phyloP scores from a whole-genome alignment of 2,113 vertebrate genomes.

The Clinocottus analis region DNA sequence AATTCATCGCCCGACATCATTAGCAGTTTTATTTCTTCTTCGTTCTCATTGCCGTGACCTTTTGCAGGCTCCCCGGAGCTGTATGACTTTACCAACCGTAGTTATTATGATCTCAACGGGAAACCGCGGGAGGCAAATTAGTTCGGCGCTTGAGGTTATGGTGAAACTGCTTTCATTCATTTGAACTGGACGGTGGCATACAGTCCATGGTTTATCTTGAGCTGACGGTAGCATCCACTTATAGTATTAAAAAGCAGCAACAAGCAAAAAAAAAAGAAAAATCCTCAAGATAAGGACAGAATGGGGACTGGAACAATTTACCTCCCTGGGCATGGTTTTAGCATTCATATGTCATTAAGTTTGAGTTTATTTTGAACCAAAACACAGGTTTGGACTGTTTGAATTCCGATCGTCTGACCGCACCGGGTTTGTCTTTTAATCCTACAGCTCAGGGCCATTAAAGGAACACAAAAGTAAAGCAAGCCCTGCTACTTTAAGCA shows the following conservation, averaged over 20 bases:
- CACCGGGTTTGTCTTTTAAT: constrained; percentile 32
- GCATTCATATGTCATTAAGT: constrained; percentile 19
- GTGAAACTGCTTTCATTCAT: no score
- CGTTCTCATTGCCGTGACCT: no score
- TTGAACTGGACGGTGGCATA: no score
- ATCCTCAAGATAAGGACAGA: not conserved
- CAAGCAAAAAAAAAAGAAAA: not conserved
- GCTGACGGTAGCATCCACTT: not conserved
- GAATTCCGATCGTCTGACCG: constrained; percentile 56
- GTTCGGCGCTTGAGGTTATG: not conserved
- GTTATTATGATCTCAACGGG: not conserved
- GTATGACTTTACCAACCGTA: not conserved
- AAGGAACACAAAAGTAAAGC: constrained; percentile 46
- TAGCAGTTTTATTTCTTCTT: no score
- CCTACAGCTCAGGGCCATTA: constrained; percentile 39
- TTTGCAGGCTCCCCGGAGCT: not conserved
- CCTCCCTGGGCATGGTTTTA: constrained; percentile 34
- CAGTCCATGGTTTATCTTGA: not conserved
- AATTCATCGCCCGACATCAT: not conserved
- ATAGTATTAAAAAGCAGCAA: not conserved
- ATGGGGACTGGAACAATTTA: not conserved
- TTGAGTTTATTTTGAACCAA: constrained; percentile 51
- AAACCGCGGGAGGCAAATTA: not conserved
- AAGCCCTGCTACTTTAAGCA: constrained; percentile 50
- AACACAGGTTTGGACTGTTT: constrained; percentile 57